Evolutionary conservation across 2,888 invertebrate species (phyloP).

Genomic region (Drosophila multiciliata): DNA sequence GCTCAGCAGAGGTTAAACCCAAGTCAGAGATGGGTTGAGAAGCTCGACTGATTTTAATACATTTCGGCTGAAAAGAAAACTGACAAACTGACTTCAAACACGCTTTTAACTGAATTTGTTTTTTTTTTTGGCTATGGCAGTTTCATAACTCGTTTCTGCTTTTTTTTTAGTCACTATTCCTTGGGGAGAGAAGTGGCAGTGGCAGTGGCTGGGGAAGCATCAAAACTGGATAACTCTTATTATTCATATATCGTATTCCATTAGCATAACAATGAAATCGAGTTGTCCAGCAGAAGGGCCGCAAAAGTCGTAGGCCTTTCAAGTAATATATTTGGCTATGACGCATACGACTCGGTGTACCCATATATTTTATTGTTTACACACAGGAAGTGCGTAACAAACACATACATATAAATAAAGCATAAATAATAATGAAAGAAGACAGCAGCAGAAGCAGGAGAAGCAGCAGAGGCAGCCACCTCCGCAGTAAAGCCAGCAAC

Average conservation of each 20-base stretch:
- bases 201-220: not conserved
- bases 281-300: conserved; percentile 52
- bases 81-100: conserved; percentile 52
- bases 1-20: conserved; percentile 19
- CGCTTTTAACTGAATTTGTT: conserved; percentile 21
- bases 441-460: conserved; percentile 30
- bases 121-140: conserved; percentile 29
- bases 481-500: conserved; percentile 22
- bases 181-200: not conserved
- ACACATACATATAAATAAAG: conserved; percentile 72
- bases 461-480: conserved; percentile 1
- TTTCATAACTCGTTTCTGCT: conserved; percentile 61
- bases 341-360: conserved; percentile 69
- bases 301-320: conserved; percentile 55
- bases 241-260: conserved; percentile 80
- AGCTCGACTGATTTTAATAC: conserved; percentile 46
- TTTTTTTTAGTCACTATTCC: conserved; percentile 28
- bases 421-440: conserved; percentile 80
- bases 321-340: conserved; percentile 54
- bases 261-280: conserved; percentile 76
- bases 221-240: conserved; percentile 44
- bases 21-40: conserved; percentile 29
- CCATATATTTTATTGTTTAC: conserved; percentile 68
- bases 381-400: conserved; percentile 70
- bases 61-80: conserved; percentile 48